Conservation (phyloP, 2,113 vertebrate genomes). For the Varanus komodoensis region DNA sequence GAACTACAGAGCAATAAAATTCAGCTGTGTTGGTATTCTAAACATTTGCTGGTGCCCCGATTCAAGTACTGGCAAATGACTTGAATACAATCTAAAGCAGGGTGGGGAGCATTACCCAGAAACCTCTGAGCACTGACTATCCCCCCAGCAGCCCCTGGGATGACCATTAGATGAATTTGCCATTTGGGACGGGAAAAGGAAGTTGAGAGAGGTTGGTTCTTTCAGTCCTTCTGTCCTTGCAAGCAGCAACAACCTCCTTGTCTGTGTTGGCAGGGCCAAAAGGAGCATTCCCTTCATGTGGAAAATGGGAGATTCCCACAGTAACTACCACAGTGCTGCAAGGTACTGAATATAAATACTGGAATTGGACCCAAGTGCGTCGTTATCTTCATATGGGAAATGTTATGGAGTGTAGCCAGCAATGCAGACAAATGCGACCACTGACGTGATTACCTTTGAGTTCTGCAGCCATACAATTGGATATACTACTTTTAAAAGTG, state of each 20-base stretch:
- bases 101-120: no score
- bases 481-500: not conserved
- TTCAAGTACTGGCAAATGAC: not conserved
- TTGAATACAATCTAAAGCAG: no score
- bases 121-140: no score
- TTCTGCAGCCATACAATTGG: not conserved
- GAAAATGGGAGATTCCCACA: no score
- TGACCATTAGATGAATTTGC: no score
- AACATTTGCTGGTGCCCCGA: not conserved
- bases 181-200: not conserved
- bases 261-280: no score
- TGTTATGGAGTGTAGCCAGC: not conserved
- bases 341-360: not conserved
- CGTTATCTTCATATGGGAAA: not conserved
- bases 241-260: no score
- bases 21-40: not conserved
- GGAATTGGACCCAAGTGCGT: not conserved
- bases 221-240: no score
- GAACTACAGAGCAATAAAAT: not conserved
- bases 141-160: no score
- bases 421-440: not conserved
- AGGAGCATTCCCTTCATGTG: no score
- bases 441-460: not conserved
- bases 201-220: no score
- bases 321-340: no score